Conservation (phyloP, 1,140 invertebrate species). For the Cotesia chilonis region DNA sequence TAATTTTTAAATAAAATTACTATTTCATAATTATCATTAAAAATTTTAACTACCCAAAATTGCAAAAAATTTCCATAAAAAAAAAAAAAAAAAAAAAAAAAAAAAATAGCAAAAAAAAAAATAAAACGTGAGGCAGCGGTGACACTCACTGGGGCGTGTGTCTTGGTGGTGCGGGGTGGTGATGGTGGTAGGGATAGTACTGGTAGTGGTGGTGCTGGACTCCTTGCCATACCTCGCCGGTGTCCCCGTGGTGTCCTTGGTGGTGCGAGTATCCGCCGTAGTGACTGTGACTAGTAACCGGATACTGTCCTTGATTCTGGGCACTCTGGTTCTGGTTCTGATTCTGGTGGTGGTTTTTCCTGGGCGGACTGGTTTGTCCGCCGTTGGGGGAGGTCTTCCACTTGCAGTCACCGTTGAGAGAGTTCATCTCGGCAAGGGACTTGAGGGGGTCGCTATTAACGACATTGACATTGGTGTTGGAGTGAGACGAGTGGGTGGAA, state of each 20-base stretch:
- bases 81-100: conserved; percentile 26
- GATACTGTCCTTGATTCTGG: conserved; percentile 50
- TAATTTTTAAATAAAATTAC: no score
- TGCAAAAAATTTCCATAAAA: no score
- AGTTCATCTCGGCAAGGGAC: conserved; percentile 70
- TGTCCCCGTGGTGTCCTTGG: conserved; percentile 53
- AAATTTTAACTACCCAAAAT: no score
- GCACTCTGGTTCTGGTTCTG: conserved; percentile 43
- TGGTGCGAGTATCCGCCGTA: conserved; percentile 52
- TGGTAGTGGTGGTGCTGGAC: conserved; percentile 71
- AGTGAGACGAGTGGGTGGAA: conserved; percentile 59
- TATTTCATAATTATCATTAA: no score
- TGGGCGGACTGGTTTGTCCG: conserved; percentile 55
- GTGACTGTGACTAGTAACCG: conserved; percentile 57
- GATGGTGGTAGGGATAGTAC: conserved; percentile 73
- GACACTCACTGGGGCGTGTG: conserved; percentile 72
- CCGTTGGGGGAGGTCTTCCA: conserved; percentile 62
- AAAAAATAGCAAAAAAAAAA: conserved; percentile 34
- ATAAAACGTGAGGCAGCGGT: conserved; percentile 54
- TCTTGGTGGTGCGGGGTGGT: conserved; percentile 69
- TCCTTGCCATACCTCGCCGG: conserved; percentile 72
- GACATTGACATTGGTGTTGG: conserved; percentile 45
- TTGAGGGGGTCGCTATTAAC: conserved; percentile 67
- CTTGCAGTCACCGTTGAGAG: conserved; percentile 64
- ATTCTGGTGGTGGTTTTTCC: conserved; percentile 52